These are phyloP conservation scores for Clinocottus analis DNA, from an alignment of 2,113 vertebrate genomes.

Conservation along the genomic window DNA sequence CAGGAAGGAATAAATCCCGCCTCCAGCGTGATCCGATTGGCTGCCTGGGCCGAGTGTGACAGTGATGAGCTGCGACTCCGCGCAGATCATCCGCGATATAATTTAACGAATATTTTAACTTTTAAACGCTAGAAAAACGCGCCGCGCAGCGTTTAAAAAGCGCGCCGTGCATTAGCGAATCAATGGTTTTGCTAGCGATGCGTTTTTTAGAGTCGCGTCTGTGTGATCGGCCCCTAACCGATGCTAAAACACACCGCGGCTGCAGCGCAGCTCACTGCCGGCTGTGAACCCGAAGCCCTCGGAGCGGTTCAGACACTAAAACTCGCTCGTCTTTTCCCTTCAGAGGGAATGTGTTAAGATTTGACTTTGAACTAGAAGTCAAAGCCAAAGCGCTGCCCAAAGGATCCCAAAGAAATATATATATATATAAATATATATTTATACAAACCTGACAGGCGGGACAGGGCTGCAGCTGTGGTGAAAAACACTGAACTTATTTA, in stretches of 20 bases:
- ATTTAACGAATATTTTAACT: no score
- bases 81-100: no score
- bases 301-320: constrained; percentile 52
- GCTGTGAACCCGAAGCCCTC: constrained; percentile 50
- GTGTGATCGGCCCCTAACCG: constrained; percentile 39
- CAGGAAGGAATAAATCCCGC: no score
- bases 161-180: no score
- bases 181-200: no score
- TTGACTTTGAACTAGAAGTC: constrained; percentile 57
- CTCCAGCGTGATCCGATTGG: no score
- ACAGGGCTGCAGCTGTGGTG: not conserved
- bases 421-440: not conserved
- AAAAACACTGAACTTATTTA: constrained; percentile 46
- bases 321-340: constrained; percentile 26
- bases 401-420: constrained; percentile 7
- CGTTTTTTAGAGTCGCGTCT: no score
- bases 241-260: constrained; percentile 61
- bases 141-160: no score
- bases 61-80: no score
- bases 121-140: no score
- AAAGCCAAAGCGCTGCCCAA: constrained; percentile 41
- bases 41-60: no score
- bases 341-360: constrained; percentile 45
- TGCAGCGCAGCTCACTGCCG: no score
- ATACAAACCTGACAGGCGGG: not conserved